Evolutionary conservation across 2,113 vertebrate species (phyloP).

Genomic region (Datnioides undecimradiatus): DNA sequence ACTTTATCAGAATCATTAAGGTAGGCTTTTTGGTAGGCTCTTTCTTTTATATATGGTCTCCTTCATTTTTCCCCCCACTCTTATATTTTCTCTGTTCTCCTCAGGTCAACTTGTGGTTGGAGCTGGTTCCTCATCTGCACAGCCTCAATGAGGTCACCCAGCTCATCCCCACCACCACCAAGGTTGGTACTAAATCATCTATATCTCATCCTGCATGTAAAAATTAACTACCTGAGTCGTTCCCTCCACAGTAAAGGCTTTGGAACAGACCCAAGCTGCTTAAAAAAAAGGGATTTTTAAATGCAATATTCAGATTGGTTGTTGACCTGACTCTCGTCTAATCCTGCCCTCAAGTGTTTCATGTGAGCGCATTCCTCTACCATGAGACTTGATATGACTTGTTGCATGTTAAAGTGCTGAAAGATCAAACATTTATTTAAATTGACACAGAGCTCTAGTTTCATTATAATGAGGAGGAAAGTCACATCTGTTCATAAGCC

Average conservation of each 20-base stretch:
- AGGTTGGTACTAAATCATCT: slow-evolving; percentile 75
- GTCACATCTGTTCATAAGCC: background rate
- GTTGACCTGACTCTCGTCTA: background rate
- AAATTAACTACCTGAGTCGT: background rate
- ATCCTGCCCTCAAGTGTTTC: slow-evolving; percentile 1
- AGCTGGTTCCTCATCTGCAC: slow-evolving; percentile 98
- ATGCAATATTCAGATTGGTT: background rate
- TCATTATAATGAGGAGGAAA: background rate
- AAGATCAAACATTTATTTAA: background rate
- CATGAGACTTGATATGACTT: background rate
- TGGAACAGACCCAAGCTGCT: background rate
- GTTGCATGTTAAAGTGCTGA: background rate
- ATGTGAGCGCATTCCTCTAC: background rate
- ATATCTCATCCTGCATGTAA: background rate
- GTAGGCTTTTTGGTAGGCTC: background rate
- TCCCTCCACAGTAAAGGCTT: background rate
- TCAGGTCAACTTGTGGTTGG: slow-evolving; percentile 96
- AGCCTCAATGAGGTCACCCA: slow-evolving; percentile 98
- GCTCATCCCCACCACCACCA: slow-evolving; percentile 97
- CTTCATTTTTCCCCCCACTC: background rate
- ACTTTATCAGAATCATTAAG: background rate
- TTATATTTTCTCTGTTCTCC: background rate
- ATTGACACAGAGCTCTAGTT: background rate
- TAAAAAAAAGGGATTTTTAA: background rate
- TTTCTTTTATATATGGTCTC: too few species aligned